Evolutionary conservation across 2,888 invertebrate genomes (phyloP).

Genomic region (Aspidiotus rigidus): DNA sequence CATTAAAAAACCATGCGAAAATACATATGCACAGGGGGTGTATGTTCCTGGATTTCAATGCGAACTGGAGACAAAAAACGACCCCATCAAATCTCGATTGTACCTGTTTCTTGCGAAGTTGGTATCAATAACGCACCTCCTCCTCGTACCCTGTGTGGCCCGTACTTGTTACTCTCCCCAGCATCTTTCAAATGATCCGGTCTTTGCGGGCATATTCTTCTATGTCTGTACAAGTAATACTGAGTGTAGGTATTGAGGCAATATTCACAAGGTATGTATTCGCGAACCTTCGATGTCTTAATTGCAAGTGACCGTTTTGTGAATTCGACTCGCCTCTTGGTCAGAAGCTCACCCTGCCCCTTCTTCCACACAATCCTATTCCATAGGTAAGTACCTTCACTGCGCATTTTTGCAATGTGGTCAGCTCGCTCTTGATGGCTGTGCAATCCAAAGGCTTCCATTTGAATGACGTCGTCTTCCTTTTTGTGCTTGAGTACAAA

Average conservation of each 20-base stretch:
- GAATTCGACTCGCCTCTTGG: not conserved
- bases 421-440: not conserved
- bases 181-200: not conserved
- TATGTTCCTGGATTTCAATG: too few species aligned
- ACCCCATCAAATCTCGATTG: too few species aligned
- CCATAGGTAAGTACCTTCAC: not conserved
- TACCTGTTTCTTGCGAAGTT: not conserved
- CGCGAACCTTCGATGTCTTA: not conserved
- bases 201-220: not conserved
- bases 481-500: not conserved
- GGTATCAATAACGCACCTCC: not conserved
- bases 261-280: not conserved
- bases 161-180: not conserved
- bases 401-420: not conserved
- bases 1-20: too few species aligned
- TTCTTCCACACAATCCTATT: not conserved
- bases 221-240: not conserved
- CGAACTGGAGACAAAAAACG: too few species aligned
- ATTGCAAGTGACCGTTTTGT: not conserved
- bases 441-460: not conserved
- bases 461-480: not conserved
- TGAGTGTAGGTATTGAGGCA: not conserved
- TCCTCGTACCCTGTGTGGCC: not conserved
- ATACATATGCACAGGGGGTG: too few species aligned
- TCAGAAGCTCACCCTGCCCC: not conserved